Conservation (phyloP, 53 echinoderm and acorn worm species). For the Luidia sarsii region DNA sequence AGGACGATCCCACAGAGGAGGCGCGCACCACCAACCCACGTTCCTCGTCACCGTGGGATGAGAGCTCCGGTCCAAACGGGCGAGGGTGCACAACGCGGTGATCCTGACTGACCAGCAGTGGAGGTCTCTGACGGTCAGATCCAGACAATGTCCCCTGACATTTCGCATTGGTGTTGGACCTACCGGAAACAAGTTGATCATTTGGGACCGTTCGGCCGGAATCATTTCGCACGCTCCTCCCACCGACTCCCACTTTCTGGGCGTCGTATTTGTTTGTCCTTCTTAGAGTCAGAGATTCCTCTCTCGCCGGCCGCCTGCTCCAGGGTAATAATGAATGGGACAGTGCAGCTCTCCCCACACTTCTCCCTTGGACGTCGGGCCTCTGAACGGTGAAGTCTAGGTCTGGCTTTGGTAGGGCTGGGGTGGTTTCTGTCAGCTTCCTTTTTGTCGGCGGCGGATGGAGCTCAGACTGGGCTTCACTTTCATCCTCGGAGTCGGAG, state of each 20-base stretch:
- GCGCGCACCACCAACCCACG: too few relatives aligned
- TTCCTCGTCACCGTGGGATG: not conserved
- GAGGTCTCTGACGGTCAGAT: too few relatives aligned
- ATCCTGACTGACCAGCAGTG: not conserved
- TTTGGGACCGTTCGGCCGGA: too few relatives aligned
- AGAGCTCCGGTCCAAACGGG: not conserved
- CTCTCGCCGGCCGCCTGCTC: slow-evolving; percentile 21
- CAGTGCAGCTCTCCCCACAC: not conserved
- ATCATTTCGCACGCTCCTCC: too few relatives aligned
- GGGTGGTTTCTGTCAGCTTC: too few relatives aligned
- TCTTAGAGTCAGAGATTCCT: too few relatives aligned
- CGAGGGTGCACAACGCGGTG: not conserved
- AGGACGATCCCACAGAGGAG: not conserved
- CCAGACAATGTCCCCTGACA: too few relatives aligned
- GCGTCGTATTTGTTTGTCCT: too few relatives aligned
- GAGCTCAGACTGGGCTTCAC: not conserved
- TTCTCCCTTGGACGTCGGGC: not conserved
- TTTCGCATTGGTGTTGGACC: too few relatives aligned
- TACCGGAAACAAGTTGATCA: too few relatives aligned
- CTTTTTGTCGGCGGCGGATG: not conserved
- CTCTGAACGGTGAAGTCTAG: slow-evolving; percentile 26
- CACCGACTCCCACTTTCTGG: too few relatives aligned
- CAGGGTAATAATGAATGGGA: slow-evolving; percentile 9
- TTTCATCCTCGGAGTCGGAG: slow-evolving; percentile 50
- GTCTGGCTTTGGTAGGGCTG: slow-evolving; percentile 18